Evolutionary conservation across 2,888 invertebrate genomes (phyloP).

Genomic region (Cremastinae sp.): DNA sequence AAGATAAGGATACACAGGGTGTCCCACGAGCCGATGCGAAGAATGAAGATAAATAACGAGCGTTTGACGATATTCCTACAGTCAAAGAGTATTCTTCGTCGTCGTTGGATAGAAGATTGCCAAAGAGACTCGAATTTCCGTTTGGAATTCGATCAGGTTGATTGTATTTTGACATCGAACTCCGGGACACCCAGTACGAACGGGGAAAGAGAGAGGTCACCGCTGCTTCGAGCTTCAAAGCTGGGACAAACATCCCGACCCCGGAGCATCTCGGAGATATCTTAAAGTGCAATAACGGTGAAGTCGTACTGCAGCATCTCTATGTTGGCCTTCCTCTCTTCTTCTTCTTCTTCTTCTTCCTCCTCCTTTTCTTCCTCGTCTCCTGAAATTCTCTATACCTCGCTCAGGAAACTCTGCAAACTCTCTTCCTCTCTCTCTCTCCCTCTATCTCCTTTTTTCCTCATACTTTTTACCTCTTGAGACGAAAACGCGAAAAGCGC

Average conservation of each 20-base stretch:
- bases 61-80: too few species aligned
- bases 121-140: too few species aligned
- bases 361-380: slow-evolving; percentile 17
- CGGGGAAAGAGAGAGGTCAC: slow-evolving; percentile 30
- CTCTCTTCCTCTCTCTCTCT: slow-evolving; percentile 2
- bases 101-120: too few species aligned
- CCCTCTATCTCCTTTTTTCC: slow-evolving; percentile 37
- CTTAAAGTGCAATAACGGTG: slow-evolving; percentile 72
- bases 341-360: slow-evolving; percentile 19
- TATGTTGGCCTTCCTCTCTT: slow-evolving; percentile 24
- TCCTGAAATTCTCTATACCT: slow-evolving; percentile 36
- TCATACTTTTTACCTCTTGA: slow-evolving; percentile 48
- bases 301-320: slow-evolving; percentile 60
- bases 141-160: too few species aligned
- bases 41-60: too few species aligned
- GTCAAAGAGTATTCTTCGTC: too few species aligned
- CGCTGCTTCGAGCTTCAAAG: slow-evolving; percentile 32
- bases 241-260: slow-evolving; percentile 61
- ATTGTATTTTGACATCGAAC: too few species aligned
- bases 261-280: slow-evolving; percentile 63
- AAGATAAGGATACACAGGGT: slow-evolving; percentile 3
- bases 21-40: too few species aligned
- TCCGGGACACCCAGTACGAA: too few species aligned
- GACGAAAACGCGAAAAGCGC: slow-evolving; percentile 54
- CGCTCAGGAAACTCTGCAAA: neutral